Base-by-base conservation (phyloP, 2,113 vertebrate species). In the Psophia crepitans region DNA sequence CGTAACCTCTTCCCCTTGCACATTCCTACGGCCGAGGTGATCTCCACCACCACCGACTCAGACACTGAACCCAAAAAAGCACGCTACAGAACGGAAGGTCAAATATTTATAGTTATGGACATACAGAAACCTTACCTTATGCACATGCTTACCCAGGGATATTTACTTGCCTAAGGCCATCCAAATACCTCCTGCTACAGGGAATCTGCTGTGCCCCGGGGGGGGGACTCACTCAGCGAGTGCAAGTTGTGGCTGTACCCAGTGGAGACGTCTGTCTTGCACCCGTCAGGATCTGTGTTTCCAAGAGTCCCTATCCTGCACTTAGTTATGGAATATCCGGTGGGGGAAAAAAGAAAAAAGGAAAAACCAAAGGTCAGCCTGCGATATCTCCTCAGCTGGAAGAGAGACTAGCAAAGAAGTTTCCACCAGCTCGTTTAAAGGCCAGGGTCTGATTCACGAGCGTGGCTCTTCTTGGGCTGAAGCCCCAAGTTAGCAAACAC, bases 241-340 rank as follows among this genome's bases (percentile, higher is more conserved):
- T 16, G 51, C 23, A 39, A 3, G 11, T 0, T 33, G 49, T 51
- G 49, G 11, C 82, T 37, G 53, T 5, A 12, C 33, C 58, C 86
- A 39, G 10, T 15, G 30, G 22, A 57, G 35, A 22, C 27, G 32
- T 32, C 46, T 1, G 0, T 32, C 51, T 35, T 18, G 15, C 37
- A 26, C 3, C 0, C 0, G 15, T 22, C 4, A 4, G 35, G 39
- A 7, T 39, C 69, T 78, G 33, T 12, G 11, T 8, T 60, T 61
- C 33, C 10, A 44, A 32, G 28, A 60, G 43, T 6, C 8, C 13
- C 39, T 33, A 9, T 14, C 65, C 4, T 12, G 3, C 23, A 20
- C 30, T 60, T 24, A 48, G 26, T 33, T 78, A 2, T 1, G 5
- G n/a, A 13, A 49, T 28, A 48, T 5, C 28, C 44, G 17, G 24